phyloP scores from a whole-genome alignment of 2,888 invertebrate genomes.

The Thereva unica region DNA sequence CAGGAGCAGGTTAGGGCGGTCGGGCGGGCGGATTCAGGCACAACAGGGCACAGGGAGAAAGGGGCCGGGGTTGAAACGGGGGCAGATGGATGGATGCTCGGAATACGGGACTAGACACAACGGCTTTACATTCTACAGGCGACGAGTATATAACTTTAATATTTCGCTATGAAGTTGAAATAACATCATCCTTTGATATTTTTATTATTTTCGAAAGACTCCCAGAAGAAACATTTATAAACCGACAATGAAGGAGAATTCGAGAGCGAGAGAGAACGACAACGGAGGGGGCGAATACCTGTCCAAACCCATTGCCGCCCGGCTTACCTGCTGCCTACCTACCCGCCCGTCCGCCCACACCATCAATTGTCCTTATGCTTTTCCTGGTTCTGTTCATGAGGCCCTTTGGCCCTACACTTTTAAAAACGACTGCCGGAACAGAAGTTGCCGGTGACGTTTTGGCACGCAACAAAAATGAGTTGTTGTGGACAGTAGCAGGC shows the following conservation, averaged over 20 bases:
- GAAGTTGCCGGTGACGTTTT: conserved; percentile 13
- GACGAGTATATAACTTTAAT: conserved; percentile 39
- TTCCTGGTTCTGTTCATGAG: no score
- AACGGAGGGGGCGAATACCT: conserved; percentile 11
- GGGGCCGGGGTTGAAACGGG: no score
- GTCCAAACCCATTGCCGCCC: background rate
- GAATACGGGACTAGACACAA: conserved; percentile 16
- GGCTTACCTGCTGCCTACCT: no score
- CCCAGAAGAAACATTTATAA: conserved; percentile 33
- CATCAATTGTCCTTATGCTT: no score
- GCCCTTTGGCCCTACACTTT: conserved; percentile 18
- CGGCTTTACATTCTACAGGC: conserved; percentile 31
- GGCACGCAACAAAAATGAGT: conserved; percentile 15
- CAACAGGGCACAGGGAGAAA: no score
- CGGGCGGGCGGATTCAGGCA: no score
- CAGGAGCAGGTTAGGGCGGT: no score
- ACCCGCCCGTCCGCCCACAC: no score
- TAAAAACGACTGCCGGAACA: no score
- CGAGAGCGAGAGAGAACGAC: background rate
- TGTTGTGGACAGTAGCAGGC: conserved; percentile 3
- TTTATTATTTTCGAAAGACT: conserved; percentile 35
- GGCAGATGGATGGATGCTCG: no score
- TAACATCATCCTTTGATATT: conserved; percentile 38
- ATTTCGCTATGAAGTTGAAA: conserved; percentile 41
- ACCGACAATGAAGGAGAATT: conserved; percentile 14